Evolutionary conservation across 2,113 vertebrate genomes (phyloP), one percentile per base, ranked within the genome.

Genomic region (Aegithalos caudatus): DNA sequence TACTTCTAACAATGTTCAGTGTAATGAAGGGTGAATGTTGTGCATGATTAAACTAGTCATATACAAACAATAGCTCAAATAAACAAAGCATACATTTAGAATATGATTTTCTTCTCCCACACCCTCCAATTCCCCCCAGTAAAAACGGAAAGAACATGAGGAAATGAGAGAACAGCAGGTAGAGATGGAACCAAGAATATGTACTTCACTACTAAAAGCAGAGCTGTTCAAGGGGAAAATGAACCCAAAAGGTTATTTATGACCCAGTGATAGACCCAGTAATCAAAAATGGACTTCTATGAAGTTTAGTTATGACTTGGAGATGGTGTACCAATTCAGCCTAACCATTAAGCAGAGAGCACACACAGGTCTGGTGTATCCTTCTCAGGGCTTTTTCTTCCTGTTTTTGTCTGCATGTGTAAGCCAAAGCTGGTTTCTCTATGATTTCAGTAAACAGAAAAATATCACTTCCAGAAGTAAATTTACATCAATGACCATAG

Each of bases 11-110:
- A 95, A 47, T 27, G 19, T 84, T 95, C 93, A 76, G 57, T 94
- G 89, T 95, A 97, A 96, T 94, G 92, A 96, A 96, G 67, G 64
- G 74, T 91, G 94, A 96, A 97, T 90, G 83, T 83, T 95, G 83
- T 95, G 83, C 94, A 91, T 95, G 92, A 97, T 97, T 96, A 97
- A 96, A 86, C 90, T 91, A 96, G 67, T 92, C 81, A 86, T 97
- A 97, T 90, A 79, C 67, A 97, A 97, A 97, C 88, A 96, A 88
- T 85, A 89, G 45, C 94, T 94, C 50, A 95, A 94, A 93, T 94
- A 91, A 94, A 86, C 50, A 95, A 94, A 95, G 40, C 58, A 66
- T 91, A 64, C 82, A 89, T 82, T 96, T 69, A 81, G 40, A 82
- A 92, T 35, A 24, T 57, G 6, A 72, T 95, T 94, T 86, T 62